phyloP scores from a whole-genome alignment of 2,113 vertebrate genomes.

The Climacteris rufus region DNA sequence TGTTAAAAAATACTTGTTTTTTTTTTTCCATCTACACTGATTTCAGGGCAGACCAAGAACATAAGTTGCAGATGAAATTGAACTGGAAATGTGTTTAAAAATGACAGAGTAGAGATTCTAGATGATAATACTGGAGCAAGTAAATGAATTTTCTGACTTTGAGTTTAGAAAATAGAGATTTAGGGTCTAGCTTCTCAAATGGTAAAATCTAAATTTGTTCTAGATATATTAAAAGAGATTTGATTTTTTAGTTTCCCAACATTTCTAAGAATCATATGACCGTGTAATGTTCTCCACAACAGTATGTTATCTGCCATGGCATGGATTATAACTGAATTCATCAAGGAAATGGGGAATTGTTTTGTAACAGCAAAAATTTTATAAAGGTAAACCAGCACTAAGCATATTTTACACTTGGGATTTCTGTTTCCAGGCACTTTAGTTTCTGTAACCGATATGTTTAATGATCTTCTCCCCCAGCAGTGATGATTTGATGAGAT shows the following conservation, averaged over 20 bases:
- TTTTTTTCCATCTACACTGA: neutral
- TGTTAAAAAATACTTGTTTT: neutral
- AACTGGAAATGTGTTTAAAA: neutral
- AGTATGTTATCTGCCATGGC: neutral
- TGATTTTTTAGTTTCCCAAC: neutral
- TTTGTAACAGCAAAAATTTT: neutral
- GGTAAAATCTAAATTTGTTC: neutral
- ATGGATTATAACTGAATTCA: neutral
- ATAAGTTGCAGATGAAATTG: neutral
- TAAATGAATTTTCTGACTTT: neutral
- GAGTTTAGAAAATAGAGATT: neutral
- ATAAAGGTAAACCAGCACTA: neutral
- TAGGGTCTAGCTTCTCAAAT: neutral
- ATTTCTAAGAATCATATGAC: neutral
- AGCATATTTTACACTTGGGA: neutral
- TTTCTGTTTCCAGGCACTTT: neutral
- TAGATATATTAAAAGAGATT: neutral
- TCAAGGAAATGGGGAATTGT: neutral
- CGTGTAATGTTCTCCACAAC: neutral
- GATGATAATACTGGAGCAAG: neutral
- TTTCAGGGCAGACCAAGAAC: neutral
- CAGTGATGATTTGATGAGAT: neutral
- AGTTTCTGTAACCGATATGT: neutral
- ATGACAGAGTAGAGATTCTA: neutral
- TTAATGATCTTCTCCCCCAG: neutral